Percentiles rank a stretch among this genome's conserved stretches.
Conservation (phyloP, 2,113 vertebrate species). For the Natator depressus region DNA sequence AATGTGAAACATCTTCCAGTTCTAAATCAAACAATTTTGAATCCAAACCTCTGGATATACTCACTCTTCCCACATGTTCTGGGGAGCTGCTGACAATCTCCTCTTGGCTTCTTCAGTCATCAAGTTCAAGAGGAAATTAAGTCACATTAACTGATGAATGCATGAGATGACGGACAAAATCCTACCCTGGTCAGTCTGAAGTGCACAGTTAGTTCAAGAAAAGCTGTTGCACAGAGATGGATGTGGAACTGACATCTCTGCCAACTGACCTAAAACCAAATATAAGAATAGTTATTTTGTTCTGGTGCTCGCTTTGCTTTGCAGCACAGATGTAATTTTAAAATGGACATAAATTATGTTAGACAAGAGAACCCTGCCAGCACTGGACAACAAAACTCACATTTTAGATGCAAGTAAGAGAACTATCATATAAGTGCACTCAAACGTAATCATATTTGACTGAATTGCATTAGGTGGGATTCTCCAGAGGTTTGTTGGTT, state of each 20-base stretch:
- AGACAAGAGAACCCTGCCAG: fast-evolving
- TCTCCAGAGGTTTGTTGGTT: neutral
- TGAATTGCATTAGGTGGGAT: neutral
- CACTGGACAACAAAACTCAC: neutral
- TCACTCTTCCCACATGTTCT: neutral
- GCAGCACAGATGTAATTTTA: fast-evolving
- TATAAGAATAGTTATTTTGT: neutral
- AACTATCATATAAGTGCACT: neutral
- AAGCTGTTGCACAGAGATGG: fast-evolving
- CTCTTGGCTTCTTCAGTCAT: neutral
- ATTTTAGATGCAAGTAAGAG: neutral
- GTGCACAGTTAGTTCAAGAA: neutral
- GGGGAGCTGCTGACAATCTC: neutral
- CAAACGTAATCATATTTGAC: fast-evolving
- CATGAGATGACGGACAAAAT: neutral
- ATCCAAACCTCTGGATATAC: neutral
- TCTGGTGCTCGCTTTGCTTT: neutral
- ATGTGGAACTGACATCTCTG: neutral
- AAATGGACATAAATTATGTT: neutral
- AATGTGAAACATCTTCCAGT: neutral
- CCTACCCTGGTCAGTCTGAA: neutral
- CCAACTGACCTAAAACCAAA: neutral
- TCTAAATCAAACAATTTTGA: neutral
- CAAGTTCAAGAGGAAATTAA: neutral
- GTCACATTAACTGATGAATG: neutral